These are phyloP conservation scores for Mellilla xanthometata DNA, from an alignment of 2,888 invertebrate genomes.

Conservation along the genomic window DNA sequence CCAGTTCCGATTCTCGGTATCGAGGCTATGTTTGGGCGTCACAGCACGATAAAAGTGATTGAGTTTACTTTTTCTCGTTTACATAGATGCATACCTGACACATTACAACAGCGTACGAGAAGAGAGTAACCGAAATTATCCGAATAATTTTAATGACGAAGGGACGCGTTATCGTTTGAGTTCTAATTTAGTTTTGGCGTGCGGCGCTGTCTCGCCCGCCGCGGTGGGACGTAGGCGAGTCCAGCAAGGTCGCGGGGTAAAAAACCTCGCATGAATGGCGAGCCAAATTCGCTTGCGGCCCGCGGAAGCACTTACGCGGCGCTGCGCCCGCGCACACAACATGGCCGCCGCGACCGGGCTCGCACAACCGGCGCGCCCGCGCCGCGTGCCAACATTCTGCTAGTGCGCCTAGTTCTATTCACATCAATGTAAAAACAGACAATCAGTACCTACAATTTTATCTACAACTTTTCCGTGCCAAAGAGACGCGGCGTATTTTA, in stretches of 20 bases:
- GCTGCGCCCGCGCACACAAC: slow-evolving; percentile 41
- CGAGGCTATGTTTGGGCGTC: slow-evolving; percentile 22
- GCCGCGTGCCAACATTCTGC: not conserved
- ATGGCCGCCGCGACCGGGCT: slow-evolving; percentile 35
- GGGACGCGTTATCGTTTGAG: slow-evolving; percentile 34
- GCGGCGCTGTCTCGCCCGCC: slow-evolving; percentile 39
- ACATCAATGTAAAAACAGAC: not conserved
- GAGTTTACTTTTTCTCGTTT: slow-evolving; percentile 16
- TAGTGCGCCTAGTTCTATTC: slow-evolving; percentile 6
- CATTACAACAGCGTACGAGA: not conserved
- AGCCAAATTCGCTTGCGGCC: slow-evolving; percentile 55
- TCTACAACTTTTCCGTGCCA: not conserved
- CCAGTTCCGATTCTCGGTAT: slow-evolving; percentile 30
- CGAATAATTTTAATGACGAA: not conserved
- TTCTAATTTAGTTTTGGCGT: slow-evolving; percentile 61
- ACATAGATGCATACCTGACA: not conserved
- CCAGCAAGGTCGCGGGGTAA: slow-evolving; percentile 66
- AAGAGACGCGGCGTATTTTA: not conserved
- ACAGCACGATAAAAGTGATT: slow-evolving; percentile 31
- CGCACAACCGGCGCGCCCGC: slow-evolving; percentile 4
- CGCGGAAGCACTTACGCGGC: slow-evolving; percentile 60
- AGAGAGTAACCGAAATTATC: too few species aligned
- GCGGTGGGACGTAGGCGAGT: slow-evolving; percentile 55
- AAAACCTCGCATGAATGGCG: slow-evolving; percentile 75
- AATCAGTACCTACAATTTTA: not conserved